Evolutionary conservation across 2,888 invertebrate genomes (phyloP), one percentile per base, ranked within the genome.

Genomic region (Chouioia cunea): DNA sequence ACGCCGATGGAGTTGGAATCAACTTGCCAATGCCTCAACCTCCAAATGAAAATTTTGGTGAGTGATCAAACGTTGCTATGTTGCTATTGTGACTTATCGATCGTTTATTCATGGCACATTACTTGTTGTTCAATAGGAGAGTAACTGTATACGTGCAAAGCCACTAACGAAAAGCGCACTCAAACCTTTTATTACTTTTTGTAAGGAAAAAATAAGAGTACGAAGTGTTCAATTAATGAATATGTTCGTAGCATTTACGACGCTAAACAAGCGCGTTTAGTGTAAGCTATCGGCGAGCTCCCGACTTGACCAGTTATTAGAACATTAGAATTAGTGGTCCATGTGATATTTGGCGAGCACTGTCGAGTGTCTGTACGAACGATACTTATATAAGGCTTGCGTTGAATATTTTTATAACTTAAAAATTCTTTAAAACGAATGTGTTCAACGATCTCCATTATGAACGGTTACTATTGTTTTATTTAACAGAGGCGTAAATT

Each of bases 1-100:
- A 75, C 20, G 53, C 58, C 63, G 65, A 52, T 48, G 76, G 73
- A 57, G 75, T 70, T 44, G 67, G 53, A 4, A 63, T 60, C 43
- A 62, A 70, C 58, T 43, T 65, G 47, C 65, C 65, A n/a, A 54
- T 65, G 16, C 69, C 62, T 48, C 53, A 46, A 43, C 59, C 27
- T 12, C 27, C 54, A 18, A 56, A 74, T 50, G 63, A 63, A 58
- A 68, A 58, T 46, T 50, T 60, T 48, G 72, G 70, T 72, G 52
- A 62, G 20, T 36, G 4, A 22, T 12, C 1, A 6, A 36, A 36
- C 12, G 6, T 36, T 36, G 12, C 36, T 46, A 22, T 59, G 16
- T 20, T 22, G n/a, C 10, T 12, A n/a, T 16, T 54, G 23, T 46
- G 10, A n/a, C 52, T 16, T n/a, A n/a, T n/a, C n/a, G n/a, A n/a